Conservation (phyloP, 2,888 invertebrate genomes). For the Hermodice carunculata region DNA sequence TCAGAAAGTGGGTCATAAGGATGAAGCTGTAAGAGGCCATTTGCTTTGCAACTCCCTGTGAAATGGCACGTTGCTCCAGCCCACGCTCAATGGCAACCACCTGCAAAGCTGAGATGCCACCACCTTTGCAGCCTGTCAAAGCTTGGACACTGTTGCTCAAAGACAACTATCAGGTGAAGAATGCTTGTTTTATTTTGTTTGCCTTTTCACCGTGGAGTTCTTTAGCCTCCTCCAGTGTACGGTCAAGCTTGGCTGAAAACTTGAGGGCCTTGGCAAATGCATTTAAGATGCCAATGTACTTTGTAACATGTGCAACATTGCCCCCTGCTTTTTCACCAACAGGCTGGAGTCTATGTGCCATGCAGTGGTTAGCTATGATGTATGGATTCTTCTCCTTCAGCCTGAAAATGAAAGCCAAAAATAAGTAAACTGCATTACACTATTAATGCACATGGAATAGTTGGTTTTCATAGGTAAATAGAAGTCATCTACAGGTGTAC, state of each 20-base stretch:
- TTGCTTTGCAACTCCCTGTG: background rate
- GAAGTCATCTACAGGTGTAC: too few species aligned
- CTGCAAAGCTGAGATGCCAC: background rate
- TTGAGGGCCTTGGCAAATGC: background rate
- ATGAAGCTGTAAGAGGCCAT: background rate
- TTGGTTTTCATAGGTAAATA: too few species aligned
- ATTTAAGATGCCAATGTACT: background rate
- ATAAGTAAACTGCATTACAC: too few species aligned
- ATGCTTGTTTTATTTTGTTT: background rate
- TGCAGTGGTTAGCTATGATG: background rate
- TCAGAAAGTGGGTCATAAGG: background rate
- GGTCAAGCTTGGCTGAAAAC: background rate
- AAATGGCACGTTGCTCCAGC: background rate
- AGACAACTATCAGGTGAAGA: background rate
- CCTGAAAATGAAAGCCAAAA: background rate
- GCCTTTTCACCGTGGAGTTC: background rate
- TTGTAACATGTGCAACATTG: background rate
- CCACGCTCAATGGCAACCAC: background rate
- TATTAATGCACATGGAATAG: too few species aligned
- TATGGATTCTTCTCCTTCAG: background rate
- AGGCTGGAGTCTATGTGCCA: background rate
- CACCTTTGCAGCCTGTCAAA: background rate
- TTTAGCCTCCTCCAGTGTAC: background rate
- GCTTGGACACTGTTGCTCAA: background rate
- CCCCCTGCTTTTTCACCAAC: background rate